These are phyloP conservation scores for Melipona quadrifasciata DNA, from an alignment of 1,140 invertebrate genomes.

Conservation along the genomic window DNA sequence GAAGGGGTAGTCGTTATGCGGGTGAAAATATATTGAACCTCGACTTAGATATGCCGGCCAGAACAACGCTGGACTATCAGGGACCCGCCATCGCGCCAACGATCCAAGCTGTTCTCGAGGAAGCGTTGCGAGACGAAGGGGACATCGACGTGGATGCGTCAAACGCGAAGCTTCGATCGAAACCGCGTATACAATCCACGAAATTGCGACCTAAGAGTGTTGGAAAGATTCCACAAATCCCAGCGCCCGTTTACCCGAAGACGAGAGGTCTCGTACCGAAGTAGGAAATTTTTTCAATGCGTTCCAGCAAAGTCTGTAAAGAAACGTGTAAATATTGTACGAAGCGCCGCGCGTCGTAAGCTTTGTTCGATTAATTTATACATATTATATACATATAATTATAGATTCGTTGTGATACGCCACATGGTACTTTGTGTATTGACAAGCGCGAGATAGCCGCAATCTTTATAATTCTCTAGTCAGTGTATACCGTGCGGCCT, in stretches of 20 bases:
- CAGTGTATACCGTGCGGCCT: slow-evolving; percentile 71
- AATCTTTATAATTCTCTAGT: slow-evolving; percentile 75
- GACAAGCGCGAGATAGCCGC: slow-evolving; percentile 22
- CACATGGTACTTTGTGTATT: slow-evolving; percentile 22
- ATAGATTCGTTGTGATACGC: slow-evolving; percentile 34
- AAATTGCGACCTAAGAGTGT: slow-evolving; percentile 74
- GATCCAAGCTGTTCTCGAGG: slow-evolving; percentile 88
- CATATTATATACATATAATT: slow-evolving; percentile 6
- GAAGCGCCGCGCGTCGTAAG: slow-evolving; percentile 22
- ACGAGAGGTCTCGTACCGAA: slow-evolving; percentile 85
- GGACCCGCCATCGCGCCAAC: slow-evolving; percentile 87
- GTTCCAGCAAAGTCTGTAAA: slow-evolving; percentile 47
- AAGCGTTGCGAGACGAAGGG: slow-evolving; percentile 87
- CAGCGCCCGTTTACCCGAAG: slow-evolving; percentile 82
- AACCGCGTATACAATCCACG: slow-evolving; percentile 73
- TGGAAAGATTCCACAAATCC: slow-evolving; percentile 74
- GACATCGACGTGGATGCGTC: slow-evolving; percentile 88
- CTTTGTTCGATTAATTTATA: slow-evolving; percentile 47
- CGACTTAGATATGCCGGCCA: slow-evolving; percentile 89
- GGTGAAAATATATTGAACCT: slow-evolving; percentile 93
- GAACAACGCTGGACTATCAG: slow-evolving; percentile 91
- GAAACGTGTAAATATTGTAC: slow-evolving; percentile 60
- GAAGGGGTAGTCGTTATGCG: slow-evolving; percentile 84
- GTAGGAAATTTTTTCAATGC: slow-evolving; percentile 67
- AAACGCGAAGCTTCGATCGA: slow-evolving; percentile 72